Conservation (phyloP, 2,888 invertebrate species). For the Trypoxylon attenuatum region DNA sequence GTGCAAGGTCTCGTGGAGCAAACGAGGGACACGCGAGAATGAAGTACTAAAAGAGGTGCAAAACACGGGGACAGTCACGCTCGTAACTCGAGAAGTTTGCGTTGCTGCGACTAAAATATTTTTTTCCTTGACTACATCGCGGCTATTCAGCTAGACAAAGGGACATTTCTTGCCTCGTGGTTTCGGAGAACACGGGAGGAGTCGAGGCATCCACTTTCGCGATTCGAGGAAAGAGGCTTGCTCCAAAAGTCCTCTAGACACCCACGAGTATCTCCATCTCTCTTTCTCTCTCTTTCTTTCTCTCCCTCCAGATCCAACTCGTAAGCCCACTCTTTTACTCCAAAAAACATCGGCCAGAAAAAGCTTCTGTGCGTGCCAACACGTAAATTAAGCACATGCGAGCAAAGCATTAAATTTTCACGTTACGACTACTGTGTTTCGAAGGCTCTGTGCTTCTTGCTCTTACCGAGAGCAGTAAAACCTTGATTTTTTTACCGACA, state of each 20-base stretch:
- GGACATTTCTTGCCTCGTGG: constrained; percentile 11
- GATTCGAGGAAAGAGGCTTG: constrained; percentile 31
- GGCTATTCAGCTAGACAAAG: constrained; percentile 25
- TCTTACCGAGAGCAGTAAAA: too few species aligned
- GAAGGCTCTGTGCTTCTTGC: too few species aligned
- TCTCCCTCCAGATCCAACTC: background rate
- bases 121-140: constrained; percentile 16
- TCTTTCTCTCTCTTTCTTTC: constrained; percentile 30
- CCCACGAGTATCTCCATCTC: constrained; percentile 27
- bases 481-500: too few species aligned
- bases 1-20: background rate
- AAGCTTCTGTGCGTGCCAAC: too few species aligned
- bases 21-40: too few species aligned
- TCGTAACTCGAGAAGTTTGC: constrained; percentile 12
- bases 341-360: too few species aligned
- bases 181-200: constrained; percentile 14
- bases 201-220: constrained; percentile 17
- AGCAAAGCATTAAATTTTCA: too few species aligned
- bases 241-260: constrained; percentile 36
- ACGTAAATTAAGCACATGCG: too few species aligned
- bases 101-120: constrained; percentile 7
- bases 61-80: too few species aligned
- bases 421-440: too few species aligned
- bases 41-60: too few species aligned
- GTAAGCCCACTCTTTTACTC: too few species aligned